Conservation (phyloP, 2,113 vertebrate genomes). For the Pungitius pungitius region DNA sequence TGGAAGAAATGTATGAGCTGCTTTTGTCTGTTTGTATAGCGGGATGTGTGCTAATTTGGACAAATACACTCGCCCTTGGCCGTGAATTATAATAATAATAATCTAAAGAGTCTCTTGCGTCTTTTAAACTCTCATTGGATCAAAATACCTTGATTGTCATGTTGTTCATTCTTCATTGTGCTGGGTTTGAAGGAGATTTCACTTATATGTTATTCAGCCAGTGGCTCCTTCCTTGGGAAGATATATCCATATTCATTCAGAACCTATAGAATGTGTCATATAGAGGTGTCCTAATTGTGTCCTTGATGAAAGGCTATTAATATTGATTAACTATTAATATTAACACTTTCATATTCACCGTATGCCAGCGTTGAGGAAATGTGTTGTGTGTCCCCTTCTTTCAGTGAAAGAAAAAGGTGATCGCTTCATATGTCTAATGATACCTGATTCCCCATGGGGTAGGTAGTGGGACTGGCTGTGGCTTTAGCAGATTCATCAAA, state of each 20-base stretch:
- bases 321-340: too few species aligned
- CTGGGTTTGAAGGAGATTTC: slow-evolving; percentile 57
- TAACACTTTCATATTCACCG: slow-evolving; percentile 76
- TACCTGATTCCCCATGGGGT: slow-evolving; percentile 82
- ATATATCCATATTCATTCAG: slow-evolving; percentile 81
- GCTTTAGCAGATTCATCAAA: slow-evolving; percentile 84
- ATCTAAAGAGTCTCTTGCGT: slow-evolving; percentile 57
- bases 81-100: slow-evolving; percentile 73
- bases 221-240: slow-evolving; percentile 72
- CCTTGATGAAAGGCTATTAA: slow-evolving; percentile 86
- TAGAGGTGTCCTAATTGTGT: slow-evolving; percentile 86
- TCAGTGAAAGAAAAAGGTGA: slow-evolving; percentile 78
- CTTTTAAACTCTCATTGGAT: slow-evolving; percentile 71
- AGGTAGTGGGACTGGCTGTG: slow-evolving; percentile 70
- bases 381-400: slow-evolving; percentile 62
- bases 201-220: slow-evolving; percentile 75
- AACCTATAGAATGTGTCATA: slow-evolving; percentile 81
- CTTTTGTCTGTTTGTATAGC: slow-evolving; percentile 47
- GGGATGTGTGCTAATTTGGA: slow-evolving; percentile 69
- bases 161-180: slow-evolving; percentile 55
- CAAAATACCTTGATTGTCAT: slow-evolving; percentile 72
- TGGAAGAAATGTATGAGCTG: slow-evolving; percentile 34
- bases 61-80: slow-evolving; percentile 76
- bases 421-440: slow-evolving; percentile 83
- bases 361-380: slow-evolving; percentile 63